These are phyloP conservation scores for Momotus momota DNA, from an alignment of 2,797 vertebrate genomes.

Conservation along the genomic window DNA sequence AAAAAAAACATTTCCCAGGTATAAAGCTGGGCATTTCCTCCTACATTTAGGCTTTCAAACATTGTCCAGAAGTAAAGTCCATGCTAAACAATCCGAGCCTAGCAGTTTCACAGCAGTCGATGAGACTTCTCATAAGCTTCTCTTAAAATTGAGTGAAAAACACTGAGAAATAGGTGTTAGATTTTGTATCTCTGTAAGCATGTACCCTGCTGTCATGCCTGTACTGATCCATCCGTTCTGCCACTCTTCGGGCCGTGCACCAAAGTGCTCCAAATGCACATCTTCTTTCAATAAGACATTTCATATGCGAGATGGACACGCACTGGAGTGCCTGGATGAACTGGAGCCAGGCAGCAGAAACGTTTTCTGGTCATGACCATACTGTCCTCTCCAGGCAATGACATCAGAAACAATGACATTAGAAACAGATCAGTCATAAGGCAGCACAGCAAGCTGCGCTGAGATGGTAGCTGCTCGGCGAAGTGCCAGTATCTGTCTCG, in stretches of 20 bases:
- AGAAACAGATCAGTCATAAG: neutral
- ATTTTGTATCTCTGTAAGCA: neutral
- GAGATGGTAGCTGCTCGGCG: rapidly evolving
- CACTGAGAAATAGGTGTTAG: neutral
- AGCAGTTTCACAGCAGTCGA: neutral
- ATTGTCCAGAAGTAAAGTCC: neutral
- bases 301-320: rapidly evolving
- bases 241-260: neutral
- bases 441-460: neutral
- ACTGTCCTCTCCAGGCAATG: neutral
- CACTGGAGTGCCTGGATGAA: neutral
- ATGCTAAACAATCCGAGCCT: neutral
- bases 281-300: neutral
- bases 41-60: neutral
- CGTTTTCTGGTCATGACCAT: neutral
- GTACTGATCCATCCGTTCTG: neutral
- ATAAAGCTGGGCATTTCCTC: neutral
- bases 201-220: neutral
- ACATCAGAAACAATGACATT: neutral
- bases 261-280: neutral
- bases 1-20: neutral
- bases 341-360: neutral
- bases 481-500: neutral
- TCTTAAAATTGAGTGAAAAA: neutral
- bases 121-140: rapidly evolving